Percentiles rank a stretch among this genome's conserved stretches.
These are phyloP conservation scores for Pedionomus torquatus DNA, from an alignment of 2,113 vertebrate genomes.

Conservation along the genomic window DNA sequence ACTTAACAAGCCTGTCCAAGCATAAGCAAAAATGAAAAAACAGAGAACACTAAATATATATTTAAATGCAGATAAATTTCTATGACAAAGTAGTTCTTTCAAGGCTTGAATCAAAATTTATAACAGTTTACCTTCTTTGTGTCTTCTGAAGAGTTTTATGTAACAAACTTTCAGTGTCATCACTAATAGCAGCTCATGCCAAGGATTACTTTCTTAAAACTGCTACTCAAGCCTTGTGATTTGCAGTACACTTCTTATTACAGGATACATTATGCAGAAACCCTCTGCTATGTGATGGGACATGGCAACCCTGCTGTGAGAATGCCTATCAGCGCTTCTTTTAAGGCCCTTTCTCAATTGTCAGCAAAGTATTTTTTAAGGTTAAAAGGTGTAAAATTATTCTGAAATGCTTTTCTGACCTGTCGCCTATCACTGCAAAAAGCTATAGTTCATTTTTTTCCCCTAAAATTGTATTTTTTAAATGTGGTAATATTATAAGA, in stretches of 20 bases:
- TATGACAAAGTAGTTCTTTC: conserved; percentile 52
- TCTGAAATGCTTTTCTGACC: conserved; percentile 89
- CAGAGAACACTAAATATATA: conserved; percentile 21
- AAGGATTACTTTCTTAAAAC: conserved; percentile 72
- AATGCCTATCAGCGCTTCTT: conserved; percentile 86
- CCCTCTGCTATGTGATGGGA: conserved; percentile 78
- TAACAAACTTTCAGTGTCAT: conserved; percentile 80
- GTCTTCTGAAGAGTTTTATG: conserved; percentile 74
- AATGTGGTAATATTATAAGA: conserved; percentile 79
- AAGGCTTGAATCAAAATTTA: conserved; percentile 65
- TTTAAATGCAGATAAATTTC: conserved; percentile 59
- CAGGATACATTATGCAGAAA: conserved; percentile 83
- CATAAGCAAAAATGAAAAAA: conserved; percentile 38
- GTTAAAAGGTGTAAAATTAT: conserved; percentile 91
- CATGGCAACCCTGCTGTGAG: conserved; percentile 82
- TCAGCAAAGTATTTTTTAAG: conserved; percentile 89
- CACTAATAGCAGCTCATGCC: conserved; percentile 76
- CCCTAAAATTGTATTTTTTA: conserved; percentile 77
- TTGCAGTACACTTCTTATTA: conserved; percentile 78
- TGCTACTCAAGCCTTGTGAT: conserved; percentile 75
- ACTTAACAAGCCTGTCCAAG: conserved; percentile 51
- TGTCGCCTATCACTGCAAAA: conserved; percentile 85
- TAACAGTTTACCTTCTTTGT: conserved; percentile 72
- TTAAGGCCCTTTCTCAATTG: conserved; percentile 87
- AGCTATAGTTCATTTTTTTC: conserved; percentile 77